A percentile compares a stretch with the other conserved stretches of the same genome.
Conservation (phyloP, 53 echinoderm and acorn worm species). For the Echinometra lucunter region DNA sequence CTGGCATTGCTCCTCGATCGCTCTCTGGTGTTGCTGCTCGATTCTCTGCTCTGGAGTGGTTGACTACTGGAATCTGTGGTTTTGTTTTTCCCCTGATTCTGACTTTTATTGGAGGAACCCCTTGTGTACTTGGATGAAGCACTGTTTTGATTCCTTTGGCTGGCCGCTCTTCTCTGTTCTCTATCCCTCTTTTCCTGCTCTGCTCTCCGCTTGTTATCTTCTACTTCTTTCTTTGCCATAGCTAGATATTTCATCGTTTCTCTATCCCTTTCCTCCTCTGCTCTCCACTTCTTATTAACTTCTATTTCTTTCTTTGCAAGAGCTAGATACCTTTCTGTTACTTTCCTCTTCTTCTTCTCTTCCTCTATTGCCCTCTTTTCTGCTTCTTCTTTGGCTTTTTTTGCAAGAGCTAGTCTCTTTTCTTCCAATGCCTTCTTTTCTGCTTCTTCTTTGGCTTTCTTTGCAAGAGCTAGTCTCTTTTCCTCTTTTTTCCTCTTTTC, state of each 20-base stretch:
- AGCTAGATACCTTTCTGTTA: too few relatives aligned
- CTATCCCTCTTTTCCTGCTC: constrained; percentile 32
- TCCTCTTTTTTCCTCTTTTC: constrained; percentile 4
- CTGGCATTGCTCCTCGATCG: background rate
- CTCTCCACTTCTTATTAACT: background rate
- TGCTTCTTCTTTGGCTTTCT: background rate
- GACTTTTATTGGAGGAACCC: background rate
- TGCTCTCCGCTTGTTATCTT: background rate
- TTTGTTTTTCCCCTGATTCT: background rate
- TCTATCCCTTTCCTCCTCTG: background rate
- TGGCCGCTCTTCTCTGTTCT: background rate
- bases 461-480: background rate
- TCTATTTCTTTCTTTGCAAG: background rate
- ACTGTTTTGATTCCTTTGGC: background rate
- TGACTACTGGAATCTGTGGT: background rate
- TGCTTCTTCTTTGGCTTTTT: background rate
- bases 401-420: too few relatives aligned
- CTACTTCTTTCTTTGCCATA: background rate
- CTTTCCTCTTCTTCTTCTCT: background rate
- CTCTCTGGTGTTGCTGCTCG: too few relatives aligned
- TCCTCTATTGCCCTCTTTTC: background rate
- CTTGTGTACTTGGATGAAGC: background rate
- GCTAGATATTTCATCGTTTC: background rate
- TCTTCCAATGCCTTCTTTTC: background rate
- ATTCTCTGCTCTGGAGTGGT: background rate